phyloP scores from a whole-genome alignment of 2,113 vertebrate genomes.

The Craseonycteris thonglongyai region DNA sequence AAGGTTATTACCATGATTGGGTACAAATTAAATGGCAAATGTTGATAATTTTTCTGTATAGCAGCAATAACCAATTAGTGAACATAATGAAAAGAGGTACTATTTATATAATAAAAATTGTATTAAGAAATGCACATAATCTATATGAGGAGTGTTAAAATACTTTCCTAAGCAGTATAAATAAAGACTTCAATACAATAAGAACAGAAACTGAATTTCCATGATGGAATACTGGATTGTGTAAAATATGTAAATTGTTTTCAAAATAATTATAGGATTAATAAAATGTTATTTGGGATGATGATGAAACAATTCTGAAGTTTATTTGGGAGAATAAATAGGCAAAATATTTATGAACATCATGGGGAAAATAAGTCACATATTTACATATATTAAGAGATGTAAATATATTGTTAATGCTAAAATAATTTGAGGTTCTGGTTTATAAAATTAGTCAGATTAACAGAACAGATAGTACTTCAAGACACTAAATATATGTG shows the following conservation, averaged over 20 bases:
- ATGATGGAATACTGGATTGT: background rate
- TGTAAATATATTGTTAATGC: background rate
- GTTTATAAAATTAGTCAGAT: conserved; percentile 1
- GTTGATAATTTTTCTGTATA: conserved; percentile 49
- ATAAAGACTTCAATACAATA: conserved; percentile 23
- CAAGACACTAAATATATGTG: background rate
- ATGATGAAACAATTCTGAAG: conserved; percentile 40
- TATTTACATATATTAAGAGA: background rate
- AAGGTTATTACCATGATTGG: conserved; percentile 51
- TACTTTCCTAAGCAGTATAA: conserved; percentile 36
- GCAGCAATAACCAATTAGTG: conserved; percentile 51
- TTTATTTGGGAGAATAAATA: background rate
- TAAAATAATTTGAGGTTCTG: background rate
- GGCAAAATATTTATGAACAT: background rate
- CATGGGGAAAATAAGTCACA: background rate
- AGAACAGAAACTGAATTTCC: background rate
- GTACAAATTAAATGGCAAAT: conserved; percentile 61
- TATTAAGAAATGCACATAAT: conserved; percentile 52
- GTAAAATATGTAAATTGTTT: conserved; percentile 22
- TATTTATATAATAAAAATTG: conserved; percentile 38
- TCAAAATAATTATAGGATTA: conserved; percentile 35
- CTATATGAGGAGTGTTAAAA: conserved; percentile 33
- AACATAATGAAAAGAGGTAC: conserved; percentile 58
- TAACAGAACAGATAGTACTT: background rate
- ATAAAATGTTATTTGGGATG: conserved; percentile 27